phyloP scores from a whole-genome alignment of 2,888 invertebrate genomes.

The Heliconius sara region DNA sequence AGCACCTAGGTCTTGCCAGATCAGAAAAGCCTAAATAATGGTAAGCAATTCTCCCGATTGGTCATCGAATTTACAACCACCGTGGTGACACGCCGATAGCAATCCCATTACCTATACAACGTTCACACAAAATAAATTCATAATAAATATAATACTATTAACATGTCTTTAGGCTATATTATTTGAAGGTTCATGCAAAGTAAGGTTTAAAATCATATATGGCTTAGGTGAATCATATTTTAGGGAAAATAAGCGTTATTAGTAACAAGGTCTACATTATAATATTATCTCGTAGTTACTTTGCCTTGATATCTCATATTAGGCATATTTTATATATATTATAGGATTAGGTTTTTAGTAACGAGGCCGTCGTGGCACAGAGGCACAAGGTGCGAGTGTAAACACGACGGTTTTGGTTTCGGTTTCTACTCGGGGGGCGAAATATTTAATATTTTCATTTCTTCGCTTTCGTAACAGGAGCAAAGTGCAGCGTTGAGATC shows the following conservation, averaged over 20 bases:
- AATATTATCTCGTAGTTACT: not conserved
- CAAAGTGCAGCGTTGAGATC: no score
- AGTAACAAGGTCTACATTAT: slow-evolving; percentile 19
- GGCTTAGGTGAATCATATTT: slow-evolving; percentile 25
- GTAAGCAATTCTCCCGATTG: not conserved
- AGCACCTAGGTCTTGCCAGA: not conserved
- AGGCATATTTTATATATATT: not conserved
- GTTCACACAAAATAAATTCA: not conserved
- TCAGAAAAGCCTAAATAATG: not conserved
- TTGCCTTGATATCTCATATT: not conserved
- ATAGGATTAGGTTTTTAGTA: not conserved
- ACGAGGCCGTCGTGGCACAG: no score
- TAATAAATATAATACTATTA: not conserved
- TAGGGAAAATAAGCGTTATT: slow-evolving; percentile 16
- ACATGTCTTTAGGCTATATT: not conserved
- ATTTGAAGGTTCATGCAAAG: not conserved
- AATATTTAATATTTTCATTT: not conserved
- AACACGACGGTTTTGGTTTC: no score
- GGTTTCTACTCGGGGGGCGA: not conserved
- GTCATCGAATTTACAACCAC: not conserved
- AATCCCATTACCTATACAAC: not conserved
- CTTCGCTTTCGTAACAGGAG: not conserved
- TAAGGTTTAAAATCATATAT: not conserved
- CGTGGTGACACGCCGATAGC: no score
- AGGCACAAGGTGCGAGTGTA: no score